phyloP scores from a whole-genome alignment of 2,888 invertebrate genomes.

The Marasmarcha lunaedactyla region DNA sequence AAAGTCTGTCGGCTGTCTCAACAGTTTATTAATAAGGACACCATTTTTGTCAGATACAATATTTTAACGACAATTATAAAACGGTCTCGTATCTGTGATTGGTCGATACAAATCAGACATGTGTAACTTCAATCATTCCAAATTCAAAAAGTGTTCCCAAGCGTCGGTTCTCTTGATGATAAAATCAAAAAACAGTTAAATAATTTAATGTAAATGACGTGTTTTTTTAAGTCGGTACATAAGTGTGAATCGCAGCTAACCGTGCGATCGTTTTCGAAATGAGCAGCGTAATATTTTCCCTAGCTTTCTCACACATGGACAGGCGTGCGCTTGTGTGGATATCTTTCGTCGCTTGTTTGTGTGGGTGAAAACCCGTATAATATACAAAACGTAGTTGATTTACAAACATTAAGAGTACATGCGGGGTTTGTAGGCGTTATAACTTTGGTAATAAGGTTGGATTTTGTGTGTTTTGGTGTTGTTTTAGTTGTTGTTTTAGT shows the following conservation, averaged over 20 bases:
- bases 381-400: constrained; percentile 25
- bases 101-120: too few species aligned
- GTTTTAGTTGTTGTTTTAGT: constrained; percentile 34
- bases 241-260: constrained; percentile 55
- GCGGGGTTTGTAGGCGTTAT: background rate
- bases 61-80: too few species aligned
- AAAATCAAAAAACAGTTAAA: background rate
- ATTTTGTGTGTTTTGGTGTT: background rate
- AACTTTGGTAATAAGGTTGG: background rate
- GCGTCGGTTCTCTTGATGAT: background rate
- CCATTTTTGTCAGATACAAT: too few species aligned
- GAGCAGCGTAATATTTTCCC: constrained; percentile 60
- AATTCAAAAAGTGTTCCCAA: constrained; percentile 12
- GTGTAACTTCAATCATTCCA: constrained; percentile 20
- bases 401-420: constrained; percentile 16
- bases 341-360: constrained; percentile 33
- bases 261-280: constrained; percentile 37
- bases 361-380: constrained; percentile 28
- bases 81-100: too few species aligned
- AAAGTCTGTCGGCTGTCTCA: too few species aligned
- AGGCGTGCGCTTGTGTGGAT: constrained; percentile 29
- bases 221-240: constrained; percentile 55
- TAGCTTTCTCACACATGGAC: constrained; percentile 54
- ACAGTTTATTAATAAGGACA: too few species aligned
- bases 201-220: constrained; percentile 17